Evolutionary conservation across 2,888 invertebrate species (phyloP), one percentile per base, ranked within the genome.

Genomic region (Liodrosophila aerea): DNA sequence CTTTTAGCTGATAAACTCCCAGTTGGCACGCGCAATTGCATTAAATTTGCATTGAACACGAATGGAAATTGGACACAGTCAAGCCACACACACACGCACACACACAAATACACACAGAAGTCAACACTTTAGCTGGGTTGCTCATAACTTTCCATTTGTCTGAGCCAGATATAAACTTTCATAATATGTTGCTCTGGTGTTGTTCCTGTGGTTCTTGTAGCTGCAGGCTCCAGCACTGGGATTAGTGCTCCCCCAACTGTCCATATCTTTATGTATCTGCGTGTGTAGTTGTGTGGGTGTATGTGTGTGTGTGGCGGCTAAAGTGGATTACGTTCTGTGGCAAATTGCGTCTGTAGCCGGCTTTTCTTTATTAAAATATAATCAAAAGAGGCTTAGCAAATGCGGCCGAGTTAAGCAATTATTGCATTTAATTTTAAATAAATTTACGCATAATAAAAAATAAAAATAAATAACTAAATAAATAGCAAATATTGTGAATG

Each of bases 41-140:
- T 77, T 72, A 64, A 64, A 72, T 74, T 74, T 81, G 58, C 70
- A 82, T 78, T 73, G 78, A 66, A 69, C 81, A 62, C 39, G 22
- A 22, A 60, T 11, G 33, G 44, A 46, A 53, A 60, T 61, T 54
- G 51, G 49, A 49, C 46, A 7, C 22, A 7, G n/a, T n/a, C 5
- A 7, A 22, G n/a, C 16, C 4, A n/a, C 1, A 29, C 4, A 29
- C 27, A 36, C 5, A 11, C n/a, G n/a, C n/a, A 16, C 11, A 11
- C 18, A 22, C 4, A 1, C 12, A 9, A 9, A 11, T 11, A 9
- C 22, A 22, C 22, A 22, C 3, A 22, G 22, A 22, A 22, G 3
- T 22, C 22, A 22, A 22, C 5, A 22, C 30, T 15, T 39, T 16
- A 18, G 39, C 39, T 2, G 34, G 16, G 11, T 4, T 12, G 12